phyloP scores from a whole-genome alignment of 2,888 invertebrate species.

The Sphaerophoria rueppellii region DNA sequence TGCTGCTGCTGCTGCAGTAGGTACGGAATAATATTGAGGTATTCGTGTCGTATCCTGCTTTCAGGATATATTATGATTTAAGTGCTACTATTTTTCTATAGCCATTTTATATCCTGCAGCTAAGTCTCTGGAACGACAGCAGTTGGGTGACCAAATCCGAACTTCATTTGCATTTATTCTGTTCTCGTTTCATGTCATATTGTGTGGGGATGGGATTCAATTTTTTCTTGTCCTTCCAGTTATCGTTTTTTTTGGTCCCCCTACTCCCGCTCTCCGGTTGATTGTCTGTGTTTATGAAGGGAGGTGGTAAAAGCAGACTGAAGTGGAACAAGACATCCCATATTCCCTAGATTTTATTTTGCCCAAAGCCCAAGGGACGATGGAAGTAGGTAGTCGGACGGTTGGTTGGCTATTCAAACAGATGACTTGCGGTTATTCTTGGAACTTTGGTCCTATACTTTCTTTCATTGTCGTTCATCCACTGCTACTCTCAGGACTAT shows the following conservation, averaged over 20 bases:
- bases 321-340: constrained; percentile 41
- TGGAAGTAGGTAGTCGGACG: constrained; percentile 21
- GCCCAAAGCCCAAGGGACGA: constrained; percentile 20
- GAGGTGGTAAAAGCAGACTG: constrained; percentile 24
- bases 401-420: constrained; percentile 57
- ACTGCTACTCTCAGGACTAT: constrained; percentile 7
- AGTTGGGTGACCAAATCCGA: constrained; percentile 65
- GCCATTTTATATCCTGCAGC: constrained; percentile 40
- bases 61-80: constrained; percentile 50
- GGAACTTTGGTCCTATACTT: constrained; percentile 47
- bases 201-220: constrained; percentile 6
- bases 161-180: constrained; percentile 64
- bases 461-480: constrained; percentile 24
- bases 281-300: constrained; percentile 44
- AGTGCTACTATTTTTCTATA: constrained; percentile 39
- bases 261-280: constrained; percentile 24
- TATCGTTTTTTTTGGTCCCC: constrained; percentile 1
- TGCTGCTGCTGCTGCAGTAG: constrained; percentile 9
- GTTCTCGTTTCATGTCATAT: constrained; percentile 15
- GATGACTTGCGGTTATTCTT: constrained; percentile 70
- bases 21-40: constrained; percentile 59
- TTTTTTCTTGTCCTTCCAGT: background rate
- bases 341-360: constrained; percentile 22
- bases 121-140: constrained; percentile 47
- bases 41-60: constrained; percentile 69